These are phyloP conservation scores for Toxonevra muliebris DNA, from an alignment of 2,888 invertebrate species.

Conservation along the genomic window DNA sequence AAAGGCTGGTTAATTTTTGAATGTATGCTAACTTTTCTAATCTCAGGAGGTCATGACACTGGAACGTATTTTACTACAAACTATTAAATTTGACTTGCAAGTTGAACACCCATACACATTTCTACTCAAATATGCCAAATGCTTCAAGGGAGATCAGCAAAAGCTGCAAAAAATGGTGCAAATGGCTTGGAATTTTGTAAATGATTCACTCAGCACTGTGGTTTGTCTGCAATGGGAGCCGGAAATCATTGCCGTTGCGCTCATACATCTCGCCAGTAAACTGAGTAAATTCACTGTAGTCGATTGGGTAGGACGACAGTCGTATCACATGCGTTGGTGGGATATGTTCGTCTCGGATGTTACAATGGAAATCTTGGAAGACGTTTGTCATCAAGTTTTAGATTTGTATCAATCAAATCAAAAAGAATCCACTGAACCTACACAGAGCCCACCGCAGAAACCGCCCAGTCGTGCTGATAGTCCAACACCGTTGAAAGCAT, in stretches of 20 bases:
- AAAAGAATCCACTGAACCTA: conserved; percentile 68
- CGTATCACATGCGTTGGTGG: conserved; percentile 93
- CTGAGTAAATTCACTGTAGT: conserved; percentile 93
- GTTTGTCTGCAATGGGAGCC: conserved; percentile 98
- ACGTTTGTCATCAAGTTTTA: conserved; percentile 94
- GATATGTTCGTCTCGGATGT: conserved; percentile 97
- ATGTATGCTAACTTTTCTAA: background rate
- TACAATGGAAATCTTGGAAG: conserved; percentile 92
- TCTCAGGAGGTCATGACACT: conserved; percentile 81
- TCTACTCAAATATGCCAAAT: conserved; percentile 92
- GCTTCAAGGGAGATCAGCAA: conserved; percentile 90
- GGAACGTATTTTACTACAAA: conserved; percentile 94
- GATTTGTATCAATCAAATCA: conserved; percentile 85
- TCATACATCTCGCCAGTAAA: conserved; percentile 96
- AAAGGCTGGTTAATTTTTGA: background rate
- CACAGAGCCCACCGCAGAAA: conserved; percentile 66
- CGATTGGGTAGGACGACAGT: conserved; percentile 86
- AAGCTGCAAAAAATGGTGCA: conserved; percentile 97
- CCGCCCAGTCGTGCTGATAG: conserved; percentile 74
- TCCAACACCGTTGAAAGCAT: conserved; percentile 52
- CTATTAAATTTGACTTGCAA: conserved; percentile 98
- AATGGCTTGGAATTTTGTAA: conserved; percentile 99
- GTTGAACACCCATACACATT: conserved; percentile 94
- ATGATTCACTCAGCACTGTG: conserved; percentile 97
- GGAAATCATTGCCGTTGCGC: conserved; percentile 95